Conservation (phyloP, 2,888 invertebrate species). For the Himalopsyche kuldschensis region DNA sequence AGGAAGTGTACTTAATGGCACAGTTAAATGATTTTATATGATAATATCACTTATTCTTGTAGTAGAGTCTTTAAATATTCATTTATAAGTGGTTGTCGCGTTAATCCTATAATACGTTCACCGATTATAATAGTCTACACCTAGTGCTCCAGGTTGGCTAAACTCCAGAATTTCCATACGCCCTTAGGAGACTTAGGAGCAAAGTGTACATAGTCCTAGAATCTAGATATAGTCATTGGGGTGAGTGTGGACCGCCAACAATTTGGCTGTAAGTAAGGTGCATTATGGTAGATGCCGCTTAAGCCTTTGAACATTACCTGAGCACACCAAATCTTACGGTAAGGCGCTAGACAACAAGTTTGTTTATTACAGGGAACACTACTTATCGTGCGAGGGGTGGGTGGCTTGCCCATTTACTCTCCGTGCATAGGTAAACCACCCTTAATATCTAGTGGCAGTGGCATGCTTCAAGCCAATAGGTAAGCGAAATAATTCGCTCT, state of each 20-base stretch:
- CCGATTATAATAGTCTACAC: background rate
- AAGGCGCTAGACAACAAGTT: slow-evolving; percentile 33
- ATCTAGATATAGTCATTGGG: background rate
- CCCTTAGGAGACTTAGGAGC: background rate
- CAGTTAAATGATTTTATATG: no score
- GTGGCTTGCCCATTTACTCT: background rate
- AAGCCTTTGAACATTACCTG: slow-evolving; percentile 29
- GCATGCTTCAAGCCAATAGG: background rate
- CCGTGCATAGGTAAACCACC: background rate
- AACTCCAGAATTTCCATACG: background rate
- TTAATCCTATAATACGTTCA: background rate
- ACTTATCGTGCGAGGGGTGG: background rate
- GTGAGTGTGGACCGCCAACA: slow-evolving; percentile 13
- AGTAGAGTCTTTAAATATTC: no score
- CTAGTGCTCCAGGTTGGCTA: background rate
- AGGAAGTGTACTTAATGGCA: no score
- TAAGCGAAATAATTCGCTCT: no score
- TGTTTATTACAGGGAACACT: slow-evolving; percentile 19
- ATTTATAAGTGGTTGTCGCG: background rate
- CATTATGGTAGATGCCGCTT: slow-evolving; percentile 22
- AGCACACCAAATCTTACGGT: slow-evolving; percentile 31
- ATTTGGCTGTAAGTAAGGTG: slow-evolving; percentile 24
- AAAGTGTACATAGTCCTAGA: background rate
- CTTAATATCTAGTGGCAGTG: background rate
- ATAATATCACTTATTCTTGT: no score